phyloP scores from a whole-genome alignment of 1,140 invertebrate genomes.

The Hormaphis cornu region DNA sequence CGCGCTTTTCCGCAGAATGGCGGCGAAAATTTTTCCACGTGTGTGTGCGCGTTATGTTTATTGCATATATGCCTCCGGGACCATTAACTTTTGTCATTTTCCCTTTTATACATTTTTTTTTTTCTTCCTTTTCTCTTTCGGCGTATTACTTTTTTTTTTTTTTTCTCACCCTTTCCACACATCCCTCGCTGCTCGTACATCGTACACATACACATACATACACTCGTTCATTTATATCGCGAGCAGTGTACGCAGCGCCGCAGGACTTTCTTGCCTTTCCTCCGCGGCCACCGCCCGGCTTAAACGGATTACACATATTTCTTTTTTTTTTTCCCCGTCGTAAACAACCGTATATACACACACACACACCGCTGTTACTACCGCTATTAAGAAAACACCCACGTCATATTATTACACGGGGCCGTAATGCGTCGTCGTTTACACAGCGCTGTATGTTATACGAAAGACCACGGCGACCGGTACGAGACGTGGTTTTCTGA shows the following conservation, averaged over 20 bases:
- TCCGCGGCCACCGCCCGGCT: neutral
- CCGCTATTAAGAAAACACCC: neutral
- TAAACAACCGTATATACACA: too few relatives aligned
- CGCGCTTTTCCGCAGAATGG: too few relatives aligned
- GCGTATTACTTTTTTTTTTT: neutral
- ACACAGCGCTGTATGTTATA: too few relatives aligned
- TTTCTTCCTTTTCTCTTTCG: neutral
- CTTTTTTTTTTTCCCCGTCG: neutral
- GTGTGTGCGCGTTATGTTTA: slow-evolving; percentile 29
- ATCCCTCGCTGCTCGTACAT: too few relatives aligned
- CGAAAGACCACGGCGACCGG: too few relatives aligned
- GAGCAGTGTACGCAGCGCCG: neutral
- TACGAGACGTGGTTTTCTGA: too few relatives aligned
- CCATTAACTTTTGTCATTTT: slow-evolving; percentile 33
- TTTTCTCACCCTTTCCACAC: neutral
- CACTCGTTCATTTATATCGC: neutral
- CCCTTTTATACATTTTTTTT: slow-evolving; percentile 16
- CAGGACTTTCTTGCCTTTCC: too few relatives aligned
- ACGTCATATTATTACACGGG: neutral
- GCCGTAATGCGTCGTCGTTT: neutral
- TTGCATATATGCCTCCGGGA: slow-evolving; percentile 32
- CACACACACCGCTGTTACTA: neutral
- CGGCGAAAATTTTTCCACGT: too few relatives aligned
- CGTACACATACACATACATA: too few relatives aligned
- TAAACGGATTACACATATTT: slow-evolving; percentile 18